Base-by-base conservation (phyloP, 2,888 invertebrate genomes). In the Melanophora roralis region DNA sequence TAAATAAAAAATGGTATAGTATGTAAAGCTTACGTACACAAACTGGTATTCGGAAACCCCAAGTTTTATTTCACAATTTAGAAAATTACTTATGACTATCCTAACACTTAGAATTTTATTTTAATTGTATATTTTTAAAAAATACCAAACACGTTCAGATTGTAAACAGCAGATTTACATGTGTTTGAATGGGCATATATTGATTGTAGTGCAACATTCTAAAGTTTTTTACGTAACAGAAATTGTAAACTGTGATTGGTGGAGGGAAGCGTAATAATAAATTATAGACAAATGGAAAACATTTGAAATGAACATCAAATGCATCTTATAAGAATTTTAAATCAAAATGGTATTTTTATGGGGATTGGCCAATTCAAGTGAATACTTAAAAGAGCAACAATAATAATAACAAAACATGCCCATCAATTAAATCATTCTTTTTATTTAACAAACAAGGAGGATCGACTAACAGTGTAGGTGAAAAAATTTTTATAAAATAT, bases 401-500 rank as follows among this genome's bases (percentile, higher is more conserved):
- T 11, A 55, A 45, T 27, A 16, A 32, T 64, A 57, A 38, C 32
- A 40, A 38, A 60, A 65, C 49, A 40, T 57, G 21, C 21, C 16
- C 67, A 75, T 45, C 34, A 12, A 67, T 57, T 23, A 36, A 53
- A 47, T 21, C 38, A n/a, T 14, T 8, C 36, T 38, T 53, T 23
- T n/a, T 12, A 32, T 9, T 32, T 27, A 38, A 14, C 34, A 53
- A 62, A 53, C 21, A 34, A 60, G 67, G 53, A 55, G 62, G 68
- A 68, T 62, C 74, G 78, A 53, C 78, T 78, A 72, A 47, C 78
- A 74, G 78, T 78, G 78, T 78, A 69, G 78, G 78, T 78, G 78
- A 74, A 69, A 57, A 69, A n/a, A n/a, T n/a, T n/a, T n/a, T n/a
- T n/a, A n/a, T n/a, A n/a, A n/a, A n/a, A n/a, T n/a, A n/a, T n/a